Evolutionary conservation across 1,140 invertebrate species (phyloP), one percentile per base, ranked within the genome.

Genomic region (Colletes gigas): DNA sequence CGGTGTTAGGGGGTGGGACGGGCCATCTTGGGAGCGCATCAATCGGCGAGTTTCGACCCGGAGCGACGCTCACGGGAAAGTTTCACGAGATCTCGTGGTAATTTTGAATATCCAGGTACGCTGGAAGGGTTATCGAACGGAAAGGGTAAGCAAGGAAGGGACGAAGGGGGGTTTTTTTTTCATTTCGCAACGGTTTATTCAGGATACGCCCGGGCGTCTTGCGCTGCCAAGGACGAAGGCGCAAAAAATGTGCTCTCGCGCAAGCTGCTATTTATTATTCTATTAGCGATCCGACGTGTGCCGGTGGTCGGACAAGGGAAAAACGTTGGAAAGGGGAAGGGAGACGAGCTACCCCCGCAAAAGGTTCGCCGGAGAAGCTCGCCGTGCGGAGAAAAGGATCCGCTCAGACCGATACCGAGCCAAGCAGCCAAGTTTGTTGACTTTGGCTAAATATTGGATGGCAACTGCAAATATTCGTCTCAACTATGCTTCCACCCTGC

Each of bases 361-460:
- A 80, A 75, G 63, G 71, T 70, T 54, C 69, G 75, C 10, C 66
- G 47, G 83, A 84, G 82, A 75, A 81, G 72, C 70, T 70, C 60
- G 73, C 44, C 76, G 78, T 81, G 85, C 81, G 77, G 83, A 88
- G 85, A 88, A 89, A 90, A 90, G 84, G 89, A 86, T 87, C 67
- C 83, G 82, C 81, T 82, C 74, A 75, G 83, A 74, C 83, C 88
- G 89, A 89, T 89, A 89, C 87, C 77, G 83, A 86, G 88, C 78
- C 72, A 86, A 88, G 86, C 87, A 88, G 89, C 85, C 88, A 84
- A 79, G 85, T 90, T 89, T 92, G 91, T 92, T 91, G 90, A 91
- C 89, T 90, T 90, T 91, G 82, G 82, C 87, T 91, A 91, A 92
- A 92, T 92, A 92, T 92, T 92, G 89, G 86, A 91, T 89, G 87